Evolutionary conservation across 2,888 invertebrate genomes (phyloP), one percentile per base, ranked within the genome.

Genomic region (Axea sp.): DNA sequence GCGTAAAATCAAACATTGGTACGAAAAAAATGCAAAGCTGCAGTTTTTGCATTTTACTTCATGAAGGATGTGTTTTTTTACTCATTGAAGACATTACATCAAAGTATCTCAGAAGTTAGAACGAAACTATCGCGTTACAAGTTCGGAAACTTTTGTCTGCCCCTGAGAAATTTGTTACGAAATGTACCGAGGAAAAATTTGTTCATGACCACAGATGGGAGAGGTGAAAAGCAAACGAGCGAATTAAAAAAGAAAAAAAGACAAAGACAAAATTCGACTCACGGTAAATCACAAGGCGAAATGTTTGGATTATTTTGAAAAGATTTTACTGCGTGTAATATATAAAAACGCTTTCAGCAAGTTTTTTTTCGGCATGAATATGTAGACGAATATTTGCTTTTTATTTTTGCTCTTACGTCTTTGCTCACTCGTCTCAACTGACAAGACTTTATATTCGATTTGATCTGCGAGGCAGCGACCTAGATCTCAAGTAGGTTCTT

Each of bases 391-490:
- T 28, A 22, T 59, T 37, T 51, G 41, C 51, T 35, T 68, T 68
- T 51, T 59, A 26, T 68, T 59, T 57, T 53, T 59, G 45, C 64
- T 49, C 51, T 72, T 72, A 57, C 71, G 33, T 43, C 51, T 65
- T 59, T 65, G 65, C 59, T 65, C 65, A 39, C 53, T 73, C 53
- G 65, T 65, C 53, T 73, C 60, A 59, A 47, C 47, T 65, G 73
- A 73, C 59, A 73, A 75, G 78, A 81, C 76, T 78, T 73, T 75
- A 69, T 76, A 80, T 79, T 80, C 78, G 81, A 82, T 81, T 79
- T 77, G 74, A 79, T 71, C 73, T 76, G 77, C 43, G 39, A 65
- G 30, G 60, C 60, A 51, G 64, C 64, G 71, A 76, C 71, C 76
- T 55, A 68, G 39, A 73, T 76, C 57, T 59, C 60, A 37, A 73